phyloP scores from a whole-genome alignment of 2,113 vertebrate genomes.

The Dermatemys mawii region DNA sequence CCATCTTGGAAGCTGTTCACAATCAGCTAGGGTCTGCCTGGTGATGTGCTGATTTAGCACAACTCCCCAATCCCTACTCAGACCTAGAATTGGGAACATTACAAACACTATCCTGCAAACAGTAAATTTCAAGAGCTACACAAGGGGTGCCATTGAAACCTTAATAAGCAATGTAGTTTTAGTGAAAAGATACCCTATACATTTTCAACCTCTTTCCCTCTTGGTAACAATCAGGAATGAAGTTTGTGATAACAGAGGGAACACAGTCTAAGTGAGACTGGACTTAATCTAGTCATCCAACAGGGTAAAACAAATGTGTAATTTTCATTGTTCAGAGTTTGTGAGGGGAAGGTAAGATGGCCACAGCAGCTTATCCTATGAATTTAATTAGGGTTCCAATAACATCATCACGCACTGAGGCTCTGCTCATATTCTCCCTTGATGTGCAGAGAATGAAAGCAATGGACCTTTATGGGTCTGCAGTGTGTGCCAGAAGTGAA shows the following conservation, averaged over 20 bases:
- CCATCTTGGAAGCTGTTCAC: neutral
- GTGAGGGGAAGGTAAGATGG: neutral
- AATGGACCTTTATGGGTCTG: neutral
- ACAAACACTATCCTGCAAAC: neutral
- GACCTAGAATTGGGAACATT: neutral
- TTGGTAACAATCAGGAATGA: neutral
- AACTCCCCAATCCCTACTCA: neutral
- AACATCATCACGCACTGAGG: neutral
- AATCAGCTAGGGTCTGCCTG: neutral
- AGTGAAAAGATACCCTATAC: neutral
- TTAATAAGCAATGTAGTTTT: neutral
- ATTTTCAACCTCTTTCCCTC: neutral
- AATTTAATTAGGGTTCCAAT: neutral
- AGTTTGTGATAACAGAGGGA: neutral
- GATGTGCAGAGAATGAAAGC: neutral
- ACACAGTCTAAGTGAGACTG: neutral
- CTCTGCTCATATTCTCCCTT: neutral
- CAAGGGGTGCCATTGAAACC: neutral
- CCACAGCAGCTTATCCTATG: neutral
- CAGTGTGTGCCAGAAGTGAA: no score
- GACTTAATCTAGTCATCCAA: neutral
- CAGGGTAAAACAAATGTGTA: rapidly evolving
- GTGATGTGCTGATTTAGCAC: neutral
- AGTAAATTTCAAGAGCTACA: neutral
- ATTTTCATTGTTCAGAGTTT: neutral